phyloP scores from a whole-genome alignment of 2,888 invertebrate species.

The Phortica okadai region DNA sequence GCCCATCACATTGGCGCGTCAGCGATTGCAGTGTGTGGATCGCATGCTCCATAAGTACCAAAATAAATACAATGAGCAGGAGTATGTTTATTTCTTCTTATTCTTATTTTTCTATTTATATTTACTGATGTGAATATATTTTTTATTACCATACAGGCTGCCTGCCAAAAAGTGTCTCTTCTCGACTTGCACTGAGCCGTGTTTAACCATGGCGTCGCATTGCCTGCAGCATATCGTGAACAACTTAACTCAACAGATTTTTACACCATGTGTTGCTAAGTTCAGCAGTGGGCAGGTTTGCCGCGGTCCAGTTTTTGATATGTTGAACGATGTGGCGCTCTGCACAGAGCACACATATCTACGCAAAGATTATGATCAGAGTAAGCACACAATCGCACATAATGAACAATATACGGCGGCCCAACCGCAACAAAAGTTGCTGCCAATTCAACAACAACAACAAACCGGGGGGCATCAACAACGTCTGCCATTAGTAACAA shows the following conservation, averaged over 20 bases:
- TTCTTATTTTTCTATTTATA: neutral
- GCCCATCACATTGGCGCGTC: conserved; percentile 65
- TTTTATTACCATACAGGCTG: neutral
- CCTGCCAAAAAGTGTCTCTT: conserved; percentile 68
- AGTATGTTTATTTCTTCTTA: conserved; percentile 52
- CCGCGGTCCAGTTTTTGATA: conserved; percentile 87
- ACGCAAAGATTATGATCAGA: conserved; percentile 80
- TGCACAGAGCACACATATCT: conserved; percentile 91
- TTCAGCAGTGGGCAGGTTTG: conserved; percentile 87
- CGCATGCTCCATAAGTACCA: conserved; percentile 71
- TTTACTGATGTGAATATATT: neutral
- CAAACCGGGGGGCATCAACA: neutral
- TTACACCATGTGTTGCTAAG: conserved; percentile 88
- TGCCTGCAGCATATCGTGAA: conserved; percentile 91
- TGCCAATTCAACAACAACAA: conserved; percentile 59
- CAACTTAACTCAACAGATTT: conserved; percentile 89
- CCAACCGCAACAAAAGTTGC: conserved; percentile 34
- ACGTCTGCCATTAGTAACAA: conserved; percentile 21
- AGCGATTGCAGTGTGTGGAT: conserved; percentile 72
- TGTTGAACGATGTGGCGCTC: conserved; percentile 87
- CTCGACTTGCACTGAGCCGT: conserved; percentile 66
- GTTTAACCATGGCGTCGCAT: conserved; percentile 81
- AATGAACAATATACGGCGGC: conserved; percentile 17
- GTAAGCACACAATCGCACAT: conserved; percentile 75
- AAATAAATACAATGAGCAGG: conserved; percentile 63